Evolutionary conservation across 2,888 invertebrate species (phyloP), one percentile per base, ranked within the genome.

Genomic region (Antitype chi): DNA sequence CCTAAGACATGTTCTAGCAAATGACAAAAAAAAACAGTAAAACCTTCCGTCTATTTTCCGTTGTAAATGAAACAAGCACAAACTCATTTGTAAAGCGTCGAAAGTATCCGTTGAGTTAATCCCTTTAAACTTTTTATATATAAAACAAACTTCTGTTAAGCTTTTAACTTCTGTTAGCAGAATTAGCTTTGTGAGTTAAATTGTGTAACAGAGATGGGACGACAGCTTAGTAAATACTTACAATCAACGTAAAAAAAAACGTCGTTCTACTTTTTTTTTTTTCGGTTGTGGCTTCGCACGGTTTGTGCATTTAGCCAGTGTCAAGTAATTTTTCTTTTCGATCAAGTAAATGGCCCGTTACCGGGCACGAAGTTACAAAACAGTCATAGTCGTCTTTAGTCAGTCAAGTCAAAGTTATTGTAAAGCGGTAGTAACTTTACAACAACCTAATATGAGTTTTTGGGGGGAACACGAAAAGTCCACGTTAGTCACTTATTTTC

Each of bases 121-220:
- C 78, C 63, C 53, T 59, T 28, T 28, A 63, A 77, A 72, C 32
- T 76, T 81, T 76, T 77, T 55, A 28, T 62, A 28, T 62, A 63
- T 55, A 15, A 59, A 67, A 82, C 71, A 62, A 83, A 79, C 57
- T 83, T 74, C 25, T 32, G 55, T n/a, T 76, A 70, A 74, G 73
- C 68, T 38, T 38, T 38, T 38, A 38, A 38, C 38, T 38, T 38
- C 38, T 55, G 74, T 69, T 74, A 67, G 67, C 70, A 17, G 66
- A 74, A 67, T 78, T 67, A 82, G 63, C 82, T 82, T 71, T 67
- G 59, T 28, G 25, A 81, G 32, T 74, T 68, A 68, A 74, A 53
- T 74, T 74, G 23, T 55, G 55, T 53, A 53, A 60, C 81, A 32
- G 7, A 28, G 49, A 64, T 59, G 13, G 32, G 13, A 52, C 23